Percentiles rank a stretch among this genome's conserved stretches.
Evolutionary conservation across 2,113 vertebrate species (phyloP).

Genomic region (Lampris megalopsis): DNA sequence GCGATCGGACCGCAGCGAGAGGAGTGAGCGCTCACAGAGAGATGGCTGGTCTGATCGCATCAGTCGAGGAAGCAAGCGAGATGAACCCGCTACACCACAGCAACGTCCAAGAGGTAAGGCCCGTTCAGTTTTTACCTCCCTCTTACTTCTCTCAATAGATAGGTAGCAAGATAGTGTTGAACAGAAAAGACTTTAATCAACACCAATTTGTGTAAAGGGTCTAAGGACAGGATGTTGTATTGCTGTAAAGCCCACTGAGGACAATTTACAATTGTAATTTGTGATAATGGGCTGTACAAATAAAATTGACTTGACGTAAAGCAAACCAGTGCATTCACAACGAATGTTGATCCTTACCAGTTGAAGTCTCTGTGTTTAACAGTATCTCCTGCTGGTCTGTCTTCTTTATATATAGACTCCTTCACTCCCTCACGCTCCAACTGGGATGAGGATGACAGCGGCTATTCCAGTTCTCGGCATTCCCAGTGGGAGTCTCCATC

Average conservation of each 20-base stretch:
- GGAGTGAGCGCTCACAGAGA: constrained; percentile 82
- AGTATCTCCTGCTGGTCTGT: neutral
- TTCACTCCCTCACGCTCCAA: constrained; percentile 93
- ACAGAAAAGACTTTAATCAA: too few relatives aligned
- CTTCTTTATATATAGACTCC: constrained; percentile 81
- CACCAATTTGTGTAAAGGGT: too few relatives aligned
- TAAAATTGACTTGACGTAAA: too few relatives aligned
- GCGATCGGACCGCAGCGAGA: constrained; percentile 73
- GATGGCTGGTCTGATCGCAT: constrained; percentile 88
- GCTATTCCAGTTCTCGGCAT: constrained; percentile 83
- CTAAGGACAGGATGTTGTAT: too few relatives aligned
- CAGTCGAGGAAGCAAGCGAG: constrained; percentile 83
- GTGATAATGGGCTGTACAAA: too few relatives aligned
- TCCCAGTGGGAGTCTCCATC: constrained; percentile 98
- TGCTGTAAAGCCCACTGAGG: too few relatives aligned
- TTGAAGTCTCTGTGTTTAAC: neutral
- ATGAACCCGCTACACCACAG: constrained; percentile 89
- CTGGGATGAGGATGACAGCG: constrained; percentile 96
- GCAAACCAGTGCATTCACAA: too few relatives aligned
- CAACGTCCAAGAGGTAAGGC: constrained; percentile 88
- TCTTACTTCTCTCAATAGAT: neutral
- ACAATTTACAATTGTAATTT: too few relatives aligned
- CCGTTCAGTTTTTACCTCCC: neutral
- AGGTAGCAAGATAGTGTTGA: too few relatives aligned
- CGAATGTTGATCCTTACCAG: too few relatives aligned